Evolutionary conservation across 2,113 vertebrate species (phyloP).

Genomic region (Lethenteron camtschaticum): DNA sequence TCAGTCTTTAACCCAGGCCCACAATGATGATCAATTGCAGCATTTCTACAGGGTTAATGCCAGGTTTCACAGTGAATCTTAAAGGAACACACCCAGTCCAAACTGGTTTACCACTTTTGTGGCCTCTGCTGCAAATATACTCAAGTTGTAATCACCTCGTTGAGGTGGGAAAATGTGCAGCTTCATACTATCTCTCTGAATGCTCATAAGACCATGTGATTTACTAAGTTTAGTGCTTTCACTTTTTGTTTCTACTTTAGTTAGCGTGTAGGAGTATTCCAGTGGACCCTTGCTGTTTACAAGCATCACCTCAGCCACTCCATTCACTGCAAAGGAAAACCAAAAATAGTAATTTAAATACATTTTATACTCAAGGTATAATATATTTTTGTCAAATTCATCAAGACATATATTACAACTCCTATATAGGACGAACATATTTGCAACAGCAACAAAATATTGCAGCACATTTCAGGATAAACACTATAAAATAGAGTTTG

Average conservation of each 20-base stretch:
- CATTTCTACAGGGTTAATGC: slow-evolving; percentile 21
- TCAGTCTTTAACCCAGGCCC: slow-evolving; percentile 27
- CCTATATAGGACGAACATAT: background rate
- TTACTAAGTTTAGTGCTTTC: slow-evolving; percentile 17
- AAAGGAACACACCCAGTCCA: slow-evolving; percentile 37
- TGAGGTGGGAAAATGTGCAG: slow-evolving; percentile 27
- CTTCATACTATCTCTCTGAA: slow-evolving; percentile 23
- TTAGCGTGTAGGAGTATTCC: slow-evolving; percentile 37
- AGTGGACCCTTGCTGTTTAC: slow-evolving; percentile 18
- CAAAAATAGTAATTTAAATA: background rate
- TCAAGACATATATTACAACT: background rate
- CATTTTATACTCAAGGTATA: background rate
- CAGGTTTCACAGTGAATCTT: slow-evolving; percentile 25
- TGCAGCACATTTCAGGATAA: background rate
- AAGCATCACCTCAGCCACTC: slow-evolving; percentile 29
- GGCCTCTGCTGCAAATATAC: slow-evolving; percentile 27
- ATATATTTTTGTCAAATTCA: background rate
- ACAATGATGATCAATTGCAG: slow-evolving; percentile 24
- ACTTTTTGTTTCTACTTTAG: slow-evolving; percentile 12
- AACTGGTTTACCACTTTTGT: slow-evolving; percentile 11
- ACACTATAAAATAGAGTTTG: background rate
- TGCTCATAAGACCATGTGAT: slow-evolving; percentile 22
- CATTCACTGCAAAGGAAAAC: slow-evolving; percentile 20
- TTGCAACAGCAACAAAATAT: background rate
- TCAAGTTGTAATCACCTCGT: slow-evolving; percentile 27